Evolutionary conservation across 1,140 invertebrate genomes (phyloP).

Genomic region (Cydia pomonella): DNA sequence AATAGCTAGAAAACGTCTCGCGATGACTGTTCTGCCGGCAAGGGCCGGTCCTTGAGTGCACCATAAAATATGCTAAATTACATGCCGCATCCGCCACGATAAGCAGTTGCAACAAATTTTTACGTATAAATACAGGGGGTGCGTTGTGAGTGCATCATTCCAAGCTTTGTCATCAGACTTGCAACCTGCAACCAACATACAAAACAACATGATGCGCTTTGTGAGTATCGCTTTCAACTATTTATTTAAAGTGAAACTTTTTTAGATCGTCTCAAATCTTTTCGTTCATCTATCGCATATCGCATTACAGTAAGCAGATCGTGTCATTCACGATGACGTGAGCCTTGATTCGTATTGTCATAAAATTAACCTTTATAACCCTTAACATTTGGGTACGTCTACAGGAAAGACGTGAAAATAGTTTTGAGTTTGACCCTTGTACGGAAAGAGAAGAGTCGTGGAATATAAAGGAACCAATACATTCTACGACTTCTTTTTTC

Average conservation of each 20-base stretch:
- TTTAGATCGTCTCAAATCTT: no score
- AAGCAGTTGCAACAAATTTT: conserved; percentile 68
- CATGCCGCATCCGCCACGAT: conserved; percentile 49
- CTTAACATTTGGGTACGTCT: no score
- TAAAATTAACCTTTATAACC: no score
- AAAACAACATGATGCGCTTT: conserved; percentile 61
- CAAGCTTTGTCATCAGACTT: conserved; percentile 53
- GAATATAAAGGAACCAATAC: no score
- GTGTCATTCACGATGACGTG: no score
- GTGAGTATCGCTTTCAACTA: conserved; percentile 53
- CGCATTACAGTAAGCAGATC: no score
- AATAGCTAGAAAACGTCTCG: not conserved
- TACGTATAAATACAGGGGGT: conserved; percentile 74
- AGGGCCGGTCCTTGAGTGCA: conserved; percentile 53
- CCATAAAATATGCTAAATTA: conserved; percentile 64
- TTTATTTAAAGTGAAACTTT: conserved; percentile 11
- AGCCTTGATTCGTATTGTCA: no score
- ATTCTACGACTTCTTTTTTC: no score
- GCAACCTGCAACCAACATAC: conserved; percentile 38
- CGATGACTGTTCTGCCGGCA: not conserved
- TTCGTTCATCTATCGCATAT: no score
- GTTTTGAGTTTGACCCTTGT: no score
- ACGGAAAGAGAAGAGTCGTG: no score
- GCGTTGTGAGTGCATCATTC: conserved; percentile 66
- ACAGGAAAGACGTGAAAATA: no score